Evolutionary conservation across 2,888 invertebrate genomes (phyloP).

Genomic region (Tinea semifulvella): DNA sequence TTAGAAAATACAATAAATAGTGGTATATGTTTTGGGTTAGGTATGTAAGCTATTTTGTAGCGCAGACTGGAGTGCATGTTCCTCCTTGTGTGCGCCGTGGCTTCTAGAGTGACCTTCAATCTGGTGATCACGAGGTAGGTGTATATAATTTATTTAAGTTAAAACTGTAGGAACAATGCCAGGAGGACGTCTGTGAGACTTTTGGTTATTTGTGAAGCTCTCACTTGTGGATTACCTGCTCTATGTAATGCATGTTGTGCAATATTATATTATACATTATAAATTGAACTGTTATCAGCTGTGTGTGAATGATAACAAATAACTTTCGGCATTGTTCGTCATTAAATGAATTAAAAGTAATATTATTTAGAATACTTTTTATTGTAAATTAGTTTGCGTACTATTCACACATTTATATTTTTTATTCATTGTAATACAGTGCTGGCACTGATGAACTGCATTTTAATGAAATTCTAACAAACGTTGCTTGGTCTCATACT

Average conservation of each 20-base stretch:
- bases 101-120: too few species aligned
- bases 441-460: neutral
- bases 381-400: neutral
- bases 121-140: too few species aligned
- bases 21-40: too few species aligned
- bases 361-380: constrained; percentile 8
- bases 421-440: neutral
- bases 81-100: too few species aligned
- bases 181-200: too few species aligned
- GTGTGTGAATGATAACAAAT: neutral
- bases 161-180: constrained; percentile 3
- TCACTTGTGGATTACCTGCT: too few species aligned
- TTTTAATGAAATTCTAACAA: neutral
- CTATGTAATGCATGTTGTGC: constrained; percentile 6
- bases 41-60: too few species aligned
- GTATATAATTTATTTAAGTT: constrained; percentile 1
- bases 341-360: constrained; percentile 5
- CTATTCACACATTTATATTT: constrained; percentile 5
- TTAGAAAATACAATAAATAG: too few species aligned
- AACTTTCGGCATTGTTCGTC: constrained; percentile 1
- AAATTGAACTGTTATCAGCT: neutral
- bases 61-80: too few species aligned
- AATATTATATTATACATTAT: constrained; percentile 6
- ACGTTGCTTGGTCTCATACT: neutral
- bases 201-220: too few species aligned